These are phyloP conservation scores for Nerophis lumbriciformis DNA, from an alignment of 2,113 vertebrate genomes.

Conservation along the genomic window DNA sequence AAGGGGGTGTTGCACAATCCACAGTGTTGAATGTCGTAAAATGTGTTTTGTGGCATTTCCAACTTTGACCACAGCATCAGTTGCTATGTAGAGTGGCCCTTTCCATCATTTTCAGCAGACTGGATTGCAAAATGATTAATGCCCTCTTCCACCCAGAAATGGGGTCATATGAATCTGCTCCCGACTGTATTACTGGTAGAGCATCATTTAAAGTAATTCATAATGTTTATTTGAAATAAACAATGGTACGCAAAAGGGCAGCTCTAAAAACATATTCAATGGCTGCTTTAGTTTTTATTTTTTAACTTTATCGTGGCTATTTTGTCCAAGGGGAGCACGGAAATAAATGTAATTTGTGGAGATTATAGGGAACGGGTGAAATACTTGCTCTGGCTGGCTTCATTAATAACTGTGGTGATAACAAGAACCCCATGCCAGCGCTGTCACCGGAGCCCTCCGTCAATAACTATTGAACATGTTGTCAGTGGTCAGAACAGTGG, in stretches of 20 bases:
- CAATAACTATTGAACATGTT: conserved; percentile 42
- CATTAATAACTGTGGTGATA: conserved; percentile 39
- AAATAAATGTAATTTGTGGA: not conserved
- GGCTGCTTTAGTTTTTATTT: not conserved
- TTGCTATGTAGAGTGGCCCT: too few species aligned
- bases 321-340: not conserved
- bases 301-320: not conserved
- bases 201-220: too few species aligned
- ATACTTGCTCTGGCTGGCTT: conserved; percentile 22
- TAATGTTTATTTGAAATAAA: not conserved
- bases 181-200: too few species aligned
- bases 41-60: too few species aligned
- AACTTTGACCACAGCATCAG: too few species aligned
- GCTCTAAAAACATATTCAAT: not conserved
- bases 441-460: conserved; percentile 21
- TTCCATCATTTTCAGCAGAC: too few species aligned
- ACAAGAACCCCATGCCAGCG: conserved; percentile 28
- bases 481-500: conserved; percentile 13
- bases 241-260: not conserved
- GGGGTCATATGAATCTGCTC: too few species aligned
- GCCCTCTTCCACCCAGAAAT: too few species aligned
- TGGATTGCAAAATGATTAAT: too few species aligned
- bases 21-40: too few species aligned
- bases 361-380: conserved; percentile 4
- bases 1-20: too few species aligned